phyloP scores from a whole-genome alignment of 2,888 invertebrate genomes.

The Herminia tarsipennalis region DNA sequence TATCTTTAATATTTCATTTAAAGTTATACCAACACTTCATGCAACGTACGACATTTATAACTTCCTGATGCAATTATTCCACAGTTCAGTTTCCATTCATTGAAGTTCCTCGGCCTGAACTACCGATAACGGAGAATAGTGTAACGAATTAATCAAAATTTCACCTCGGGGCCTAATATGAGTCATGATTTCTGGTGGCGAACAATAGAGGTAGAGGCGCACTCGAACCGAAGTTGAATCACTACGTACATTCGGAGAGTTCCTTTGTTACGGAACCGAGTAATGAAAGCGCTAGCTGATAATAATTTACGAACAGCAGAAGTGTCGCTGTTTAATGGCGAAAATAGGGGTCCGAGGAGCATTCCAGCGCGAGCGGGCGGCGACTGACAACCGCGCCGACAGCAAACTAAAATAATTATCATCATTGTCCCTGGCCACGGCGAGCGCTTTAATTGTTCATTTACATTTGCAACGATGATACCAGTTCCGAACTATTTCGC shows the following conservation, averaged over 20 bases:
- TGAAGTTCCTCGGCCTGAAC: constrained; percentile 63
- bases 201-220: constrained; percentile 76
- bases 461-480: constrained; percentile 85
- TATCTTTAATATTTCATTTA: not conserved
- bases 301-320: constrained; percentile 85
- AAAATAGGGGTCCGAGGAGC: constrained; percentile 76
- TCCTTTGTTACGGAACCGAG: constrained; percentile 81
- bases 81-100: constrained; percentile 62
- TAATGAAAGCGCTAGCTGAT: constrained; percentile 84
- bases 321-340: constrained; percentile 84
- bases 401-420: constrained; percentile 85
- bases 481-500: constrained; percentile 83
- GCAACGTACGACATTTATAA: constrained; percentile 44
- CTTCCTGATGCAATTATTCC: constrained; percentile 64
- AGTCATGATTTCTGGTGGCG: constrained; percentile 73
- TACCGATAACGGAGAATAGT: constrained; percentile 71
- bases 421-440: constrained; percentile 83
- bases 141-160: constrained; percentile 84
- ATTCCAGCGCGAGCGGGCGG: constrained; percentile 70
- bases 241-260: constrained; percentile 77
- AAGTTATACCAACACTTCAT: constrained; percentile 13
- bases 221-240: constrained; percentile 81
- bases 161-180: constrained; percentile 81
- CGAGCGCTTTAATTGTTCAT: constrained; percentile 85
- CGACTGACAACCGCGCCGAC: constrained; percentile 80